phyloP scores from a whole-genome alignment of 2,113 vertebrate species.

The Naja naja region DNA sequence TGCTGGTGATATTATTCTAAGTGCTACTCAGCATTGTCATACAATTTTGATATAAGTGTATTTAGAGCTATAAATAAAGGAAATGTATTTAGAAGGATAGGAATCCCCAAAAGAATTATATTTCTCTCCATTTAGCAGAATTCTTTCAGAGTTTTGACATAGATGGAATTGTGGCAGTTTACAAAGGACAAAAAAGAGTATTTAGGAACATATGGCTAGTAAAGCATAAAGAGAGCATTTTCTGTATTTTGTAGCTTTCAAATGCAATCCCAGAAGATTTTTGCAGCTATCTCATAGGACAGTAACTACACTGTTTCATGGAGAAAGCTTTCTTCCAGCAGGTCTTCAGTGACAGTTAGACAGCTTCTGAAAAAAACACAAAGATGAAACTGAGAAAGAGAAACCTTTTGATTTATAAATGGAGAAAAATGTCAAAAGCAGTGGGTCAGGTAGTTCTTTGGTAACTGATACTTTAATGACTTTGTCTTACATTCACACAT shows the following conservation, averaged over 20 bases:
- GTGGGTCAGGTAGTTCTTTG: neutral
- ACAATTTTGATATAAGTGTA: neutral
- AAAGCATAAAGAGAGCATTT: neutral
- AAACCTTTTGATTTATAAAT: neutral
- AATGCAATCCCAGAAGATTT: neutral
- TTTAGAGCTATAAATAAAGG: neutral
- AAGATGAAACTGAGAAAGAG: neutral
- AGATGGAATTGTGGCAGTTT: neutral
- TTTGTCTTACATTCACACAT: neutral
- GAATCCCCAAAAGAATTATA: neutral
- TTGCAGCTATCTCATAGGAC: constrained; percentile 3
- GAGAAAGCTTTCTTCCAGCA: constrained; percentile 9
- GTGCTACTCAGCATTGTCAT: neutral
- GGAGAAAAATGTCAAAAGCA: neutral
- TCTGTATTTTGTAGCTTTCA: neutral
- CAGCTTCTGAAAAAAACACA: neutral
- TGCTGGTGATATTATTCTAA: neutral
- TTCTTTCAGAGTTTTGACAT: neutral
- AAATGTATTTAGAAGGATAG: neutral
- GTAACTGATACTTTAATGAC: neutral
- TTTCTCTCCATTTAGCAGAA: neutral
- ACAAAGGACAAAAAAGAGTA: neutral
- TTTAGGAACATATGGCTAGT: neutral
- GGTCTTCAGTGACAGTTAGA: neutral
- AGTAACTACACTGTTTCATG: neutral